These are phyloP conservation scores for Apodemia zela DNA, from an alignment of 2,888 invertebrate genomes.

Conservation along the genomic window DNA sequence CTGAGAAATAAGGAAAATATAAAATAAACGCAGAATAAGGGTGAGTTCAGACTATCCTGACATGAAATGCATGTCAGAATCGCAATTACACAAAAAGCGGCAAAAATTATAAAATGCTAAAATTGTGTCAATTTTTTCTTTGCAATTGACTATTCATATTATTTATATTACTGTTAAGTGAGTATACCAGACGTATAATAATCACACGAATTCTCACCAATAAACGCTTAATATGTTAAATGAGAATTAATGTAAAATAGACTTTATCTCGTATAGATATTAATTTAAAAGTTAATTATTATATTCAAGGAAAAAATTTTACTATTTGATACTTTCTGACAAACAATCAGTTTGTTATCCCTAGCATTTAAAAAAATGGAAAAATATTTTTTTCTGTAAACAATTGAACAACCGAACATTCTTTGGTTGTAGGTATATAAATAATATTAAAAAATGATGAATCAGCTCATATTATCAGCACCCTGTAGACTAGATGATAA, in stretches of 20 bases:
- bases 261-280: neutral
- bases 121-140: too few relatives aligned
- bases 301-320: neutral
- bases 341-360: conserved; percentile 2
- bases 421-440: conserved; percentile 44
- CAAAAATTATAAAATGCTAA: too few relatives aligned
- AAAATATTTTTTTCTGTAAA: neutral
- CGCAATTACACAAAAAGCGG: too few relatives aligned
- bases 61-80: too few relatives aligned
- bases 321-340: neutral
- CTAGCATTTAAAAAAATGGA: neutral
- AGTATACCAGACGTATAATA: neutral
- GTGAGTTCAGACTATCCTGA: neutral
- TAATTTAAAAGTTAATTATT: neutral
- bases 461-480: conserved; percentile 48
- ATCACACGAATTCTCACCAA: neutral
- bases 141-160: too few relatives aligned
- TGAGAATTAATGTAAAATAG: neutral
- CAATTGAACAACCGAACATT: conserved; percentile 40
- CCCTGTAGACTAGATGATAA: conserved; percentile 66
- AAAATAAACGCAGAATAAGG: neutral
- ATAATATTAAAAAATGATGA: neutral
- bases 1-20: neutral
- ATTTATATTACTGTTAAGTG: too few relatives aligned
- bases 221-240: neutral